A percentile compares a stretch with the other conserved stretches of the same genome.
These are phyloP conservation scores for Apaloderma vittatum DNA, from an alignment of 2,113 vertebrate genomes.

Conservation along the genomic window DNA sequence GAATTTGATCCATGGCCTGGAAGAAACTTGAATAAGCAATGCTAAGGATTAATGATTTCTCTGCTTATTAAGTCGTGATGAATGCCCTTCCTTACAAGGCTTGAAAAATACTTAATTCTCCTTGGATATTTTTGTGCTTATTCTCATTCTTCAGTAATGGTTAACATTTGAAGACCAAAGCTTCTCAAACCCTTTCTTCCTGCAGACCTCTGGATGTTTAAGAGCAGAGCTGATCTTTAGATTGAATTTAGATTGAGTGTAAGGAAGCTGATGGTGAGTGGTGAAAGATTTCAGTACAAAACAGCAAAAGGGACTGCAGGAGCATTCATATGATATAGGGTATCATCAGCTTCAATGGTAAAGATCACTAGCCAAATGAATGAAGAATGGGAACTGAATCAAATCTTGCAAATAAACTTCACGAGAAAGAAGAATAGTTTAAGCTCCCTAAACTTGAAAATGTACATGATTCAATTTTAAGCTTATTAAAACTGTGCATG, in stretches of 20 bases:
- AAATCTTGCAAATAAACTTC: background rate
- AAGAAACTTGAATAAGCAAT: background rate
- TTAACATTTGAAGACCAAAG: background rate
- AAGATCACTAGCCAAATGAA: rapidly evolving
- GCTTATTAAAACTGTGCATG: background rate
- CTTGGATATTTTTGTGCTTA: background rate
- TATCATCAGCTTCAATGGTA: background rate
- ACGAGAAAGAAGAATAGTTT: background rate
- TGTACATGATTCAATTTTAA: background rate
- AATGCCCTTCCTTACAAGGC: background rate
- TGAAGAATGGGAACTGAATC: background rate
- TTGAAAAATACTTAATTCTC: background rate
- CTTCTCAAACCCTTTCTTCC: background rate
- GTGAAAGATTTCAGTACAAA: background rate
- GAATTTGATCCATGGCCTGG: background rate
- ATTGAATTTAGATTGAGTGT: background rate
- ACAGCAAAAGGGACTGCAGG: background rate
- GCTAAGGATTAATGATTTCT: background rate
- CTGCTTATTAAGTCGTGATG: background rate
- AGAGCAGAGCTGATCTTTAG: background rate
- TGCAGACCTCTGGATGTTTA: background rate
- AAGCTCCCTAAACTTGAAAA: background rate
- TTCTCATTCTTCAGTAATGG: background rate
- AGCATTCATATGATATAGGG: background rate
- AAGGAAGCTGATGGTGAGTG: background rate